Base-by-base conservation (phyloP, 2,888 invertebrate species). In the Frankliniella fusca region DNA sequence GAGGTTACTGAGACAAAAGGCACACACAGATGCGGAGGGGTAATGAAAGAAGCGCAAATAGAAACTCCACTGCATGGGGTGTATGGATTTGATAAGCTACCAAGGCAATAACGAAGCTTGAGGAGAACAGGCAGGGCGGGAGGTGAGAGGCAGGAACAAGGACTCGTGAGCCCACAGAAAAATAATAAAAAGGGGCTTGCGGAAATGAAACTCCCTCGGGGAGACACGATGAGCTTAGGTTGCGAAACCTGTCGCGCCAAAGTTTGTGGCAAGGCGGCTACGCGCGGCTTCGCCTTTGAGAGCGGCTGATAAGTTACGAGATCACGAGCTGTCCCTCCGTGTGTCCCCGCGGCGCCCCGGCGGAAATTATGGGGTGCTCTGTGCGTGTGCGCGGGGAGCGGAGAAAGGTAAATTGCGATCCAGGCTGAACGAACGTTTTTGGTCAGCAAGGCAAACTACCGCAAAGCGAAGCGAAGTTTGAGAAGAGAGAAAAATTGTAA, bases 31-130 rank as follows among this genome's bases (percentile, higher is more conserved):
- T 20, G 61, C 61, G n/a, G 61, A 61, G 61, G 18, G 15, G 38
- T 38, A 38, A 38, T 38, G 61, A 61, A n/a, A 61, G 61, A 61
- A 20, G 18, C 27, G 27, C 10, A 76, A 23, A 11, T 27, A 23
- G 27, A 27, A 76, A 76, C 8, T 76, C 23, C 12, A 23, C 70
- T 76, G 70, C 23, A 76, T 76, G 70, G 70, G 70, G 70, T 76
- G 70, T 76, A 76, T 76, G 70, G 70, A 76, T 76, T 76, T 76
- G 27, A 27, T 27, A 76, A 76, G 27, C 70, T 76, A 76, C 70
- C 27, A 8, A 76, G 23, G 70, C 27, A 27, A 27, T 23, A 76
- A 76, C 27, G 12, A 76, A 76, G 70, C 70, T 0, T 12, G 61
- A 61, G 61, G 61, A 20, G 0, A 18, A 15, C 15, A 61, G 61